These are phyloP conservation scores for Chlorops oryzae DNA, from an alignment of 1,140 invertebrate genomes.

Conservation along the genomic window DNA sequence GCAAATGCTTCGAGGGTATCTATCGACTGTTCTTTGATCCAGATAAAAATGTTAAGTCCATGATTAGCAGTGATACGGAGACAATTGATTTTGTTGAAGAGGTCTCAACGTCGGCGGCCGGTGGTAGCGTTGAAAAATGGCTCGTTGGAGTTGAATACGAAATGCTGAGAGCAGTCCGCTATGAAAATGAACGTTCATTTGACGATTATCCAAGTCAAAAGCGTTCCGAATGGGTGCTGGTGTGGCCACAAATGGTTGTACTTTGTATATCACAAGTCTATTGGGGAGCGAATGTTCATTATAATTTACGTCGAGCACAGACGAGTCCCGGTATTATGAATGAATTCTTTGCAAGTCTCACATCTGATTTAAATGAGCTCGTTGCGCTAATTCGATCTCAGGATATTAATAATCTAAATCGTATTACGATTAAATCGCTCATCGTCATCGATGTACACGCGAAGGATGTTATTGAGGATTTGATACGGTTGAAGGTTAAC, in stretches of 20 bases:
- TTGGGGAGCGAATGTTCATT: constrained; percentile 78
- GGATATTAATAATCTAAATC: constrained; percentile 54
- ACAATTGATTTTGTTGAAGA: constrained; percentile 62
- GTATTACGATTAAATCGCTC: constrained; percentile 77
- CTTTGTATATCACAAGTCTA: constrained; percentile 82
- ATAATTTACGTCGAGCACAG: constrained; percentile 53
- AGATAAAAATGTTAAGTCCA: constrained; percentile 72
- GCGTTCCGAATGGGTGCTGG: constrained; percentile 68
- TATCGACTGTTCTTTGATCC: constrained; percentile 65
- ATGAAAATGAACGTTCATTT: constrained; percentile 66
- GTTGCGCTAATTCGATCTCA: constrained; percentile 57
- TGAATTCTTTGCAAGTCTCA: constrained; percentile 53
- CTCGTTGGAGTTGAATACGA: constrained; percentile 76
- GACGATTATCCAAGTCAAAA: constrained; percentile 60
- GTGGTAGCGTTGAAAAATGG: constrained; percentile 91
- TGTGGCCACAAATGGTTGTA: constrained; percentile 86
- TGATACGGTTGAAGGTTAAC: constrained; percentile 63
- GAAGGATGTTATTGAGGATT: constrained; percentile 74
- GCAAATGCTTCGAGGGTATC: constrained; percentile 87
- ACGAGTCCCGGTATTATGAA: constrained; percentile 53
- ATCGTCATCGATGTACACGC: constrained; percentile 91
- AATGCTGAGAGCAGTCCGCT: constrained; percentile 70
- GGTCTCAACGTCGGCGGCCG: constrained; percentile 72
- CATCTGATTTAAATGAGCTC: constrained; percentile 59
- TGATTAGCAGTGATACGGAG: constrained; percentile 82